Evolutionary conservation across 2,113 vertebrate species (phyloP).

Genomic region (Globicephala melas): DNA sequence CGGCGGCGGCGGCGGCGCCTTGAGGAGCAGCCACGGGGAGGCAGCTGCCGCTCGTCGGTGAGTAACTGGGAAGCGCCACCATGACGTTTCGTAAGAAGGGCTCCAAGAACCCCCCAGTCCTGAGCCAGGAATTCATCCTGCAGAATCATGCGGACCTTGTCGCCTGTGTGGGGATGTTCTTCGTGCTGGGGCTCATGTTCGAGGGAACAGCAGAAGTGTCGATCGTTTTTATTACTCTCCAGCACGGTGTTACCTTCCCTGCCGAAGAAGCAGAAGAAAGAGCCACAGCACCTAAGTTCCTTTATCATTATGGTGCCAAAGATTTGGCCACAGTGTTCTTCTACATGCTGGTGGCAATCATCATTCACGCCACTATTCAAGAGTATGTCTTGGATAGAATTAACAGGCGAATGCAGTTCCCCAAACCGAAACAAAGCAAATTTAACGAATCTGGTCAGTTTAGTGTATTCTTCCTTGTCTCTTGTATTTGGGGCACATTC

Average conservation of each 20-base stretch:
- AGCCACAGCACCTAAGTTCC: conserved; percentile 84
- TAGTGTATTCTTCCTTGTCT: conserved; percentile 93
- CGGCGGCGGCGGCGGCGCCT: background rate
- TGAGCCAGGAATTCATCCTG: conserved; percentile 97
- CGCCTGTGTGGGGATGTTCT: conserved; percentile 96
- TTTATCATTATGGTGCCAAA: conserved; percentile 94
- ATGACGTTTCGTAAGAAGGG: conserved; percentile 95
- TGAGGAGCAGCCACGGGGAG: conserved; percentile 33
- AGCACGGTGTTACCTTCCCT: conserved; percentile 93
- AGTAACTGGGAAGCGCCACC: conserved; percentile 50
- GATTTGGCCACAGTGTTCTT: conserved; percentile 96
- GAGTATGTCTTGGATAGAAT: conserved; percentile 96
- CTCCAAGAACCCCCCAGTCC: conserved; percentile 91
- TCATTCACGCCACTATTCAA: conserved; percentile 96
- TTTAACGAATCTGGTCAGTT: conserved; percentile 97
- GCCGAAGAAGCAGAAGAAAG: conserved; percentile 87
- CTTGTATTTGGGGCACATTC: conserved; percentile 91
- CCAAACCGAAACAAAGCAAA: conserved; percentile 96
- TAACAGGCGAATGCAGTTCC: conserved; percentile 96
- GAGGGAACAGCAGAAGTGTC: conserved; percentile 96
- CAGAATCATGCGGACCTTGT: conserved; percentile 98
- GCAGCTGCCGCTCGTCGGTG: conserved; percentile 40
- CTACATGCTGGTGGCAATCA: conserved; percentile 97
- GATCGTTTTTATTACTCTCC: conserved; percentile 95
- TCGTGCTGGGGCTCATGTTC: conserved; percentile 96